Conservation (phyloP, 2,888 invertebrate species). For the Parelbella ahira region DNA sequence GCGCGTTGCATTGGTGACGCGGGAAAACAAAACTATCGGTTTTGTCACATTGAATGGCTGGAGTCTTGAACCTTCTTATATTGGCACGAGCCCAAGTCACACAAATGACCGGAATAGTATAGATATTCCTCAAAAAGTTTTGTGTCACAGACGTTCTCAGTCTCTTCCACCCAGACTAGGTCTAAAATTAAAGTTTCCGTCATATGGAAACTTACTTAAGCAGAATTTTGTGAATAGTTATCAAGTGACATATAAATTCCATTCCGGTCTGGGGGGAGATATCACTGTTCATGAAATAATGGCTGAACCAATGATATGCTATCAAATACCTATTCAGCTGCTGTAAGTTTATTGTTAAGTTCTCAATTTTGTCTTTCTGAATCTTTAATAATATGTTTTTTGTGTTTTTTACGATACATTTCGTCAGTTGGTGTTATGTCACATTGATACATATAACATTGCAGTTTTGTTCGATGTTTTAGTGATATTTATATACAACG, state of each 20-base stretch:
- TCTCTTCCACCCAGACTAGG: constrained; percentile 91
- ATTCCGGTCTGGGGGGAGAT: constrained; percentile 94
- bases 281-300: constrained; percentile 96
- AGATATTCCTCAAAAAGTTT: constrained; percentile 60
- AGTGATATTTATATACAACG: constrained; percentile 95
- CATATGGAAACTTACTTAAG: constrained; percentile 85
- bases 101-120: constrained; percentile 67
- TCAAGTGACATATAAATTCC: constrained; percentile 90
- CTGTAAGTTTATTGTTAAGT: constrained; percentile 86
- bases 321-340: constrained; percentile 91
- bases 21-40: constrained; percentile 86
- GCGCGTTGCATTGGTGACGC: constrained; percentile 80
- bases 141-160: constrained; percentile 85
- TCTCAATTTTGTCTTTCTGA: no score
- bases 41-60: constrained; percentile 93
- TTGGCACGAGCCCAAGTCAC: constrained; percentile 85
- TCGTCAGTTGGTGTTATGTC: no score
- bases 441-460: no score
- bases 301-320: constrained; percentile 93
- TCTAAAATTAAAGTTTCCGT: constrained; percentile 89
- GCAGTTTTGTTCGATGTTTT: no score
- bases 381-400: no score
- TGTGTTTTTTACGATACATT: no score
- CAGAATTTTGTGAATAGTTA: constrained; percentile 88
- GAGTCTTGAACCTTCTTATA: constrained; percentile 89